Conservation (phyloP, 2,113 vertebrate genomes). For the Bubo scandiacus region DNA sequence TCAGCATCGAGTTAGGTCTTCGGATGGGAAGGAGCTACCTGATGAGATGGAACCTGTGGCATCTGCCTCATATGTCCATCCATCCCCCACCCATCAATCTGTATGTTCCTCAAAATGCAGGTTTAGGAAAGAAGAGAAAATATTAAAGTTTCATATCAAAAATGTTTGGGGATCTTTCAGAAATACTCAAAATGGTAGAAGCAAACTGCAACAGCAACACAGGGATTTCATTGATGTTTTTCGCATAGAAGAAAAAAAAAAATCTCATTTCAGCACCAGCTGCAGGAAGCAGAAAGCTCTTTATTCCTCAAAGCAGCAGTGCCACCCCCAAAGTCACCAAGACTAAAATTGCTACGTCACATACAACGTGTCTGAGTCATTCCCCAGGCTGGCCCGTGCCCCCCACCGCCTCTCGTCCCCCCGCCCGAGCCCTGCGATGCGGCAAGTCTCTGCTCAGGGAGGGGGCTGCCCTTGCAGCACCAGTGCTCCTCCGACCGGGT, state of each 20-base stretch:
- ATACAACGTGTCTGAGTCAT: not conserved
- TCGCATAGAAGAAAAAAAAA: not conserved
- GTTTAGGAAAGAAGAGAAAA: not conserved
- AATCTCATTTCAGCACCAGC: not conserved
- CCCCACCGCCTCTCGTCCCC: accelerated
- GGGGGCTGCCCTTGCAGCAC: not conserved
- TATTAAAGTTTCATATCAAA: not conserved
- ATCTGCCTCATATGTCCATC: not conserved
- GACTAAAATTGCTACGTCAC: not conserved
- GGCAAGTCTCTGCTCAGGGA: not conserved
- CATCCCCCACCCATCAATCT: not conserved
- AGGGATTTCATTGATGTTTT: slow-evolving; percentile 2
- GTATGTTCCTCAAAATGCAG: not conserved
- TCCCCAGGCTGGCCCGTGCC: not conserved
- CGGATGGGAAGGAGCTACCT: not conserved
- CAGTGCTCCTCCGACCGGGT: accelerated
- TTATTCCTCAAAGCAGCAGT: not conserved
- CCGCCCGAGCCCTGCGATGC: accelerated
- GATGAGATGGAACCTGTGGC: not conserved
- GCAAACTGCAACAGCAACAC: not conserved
- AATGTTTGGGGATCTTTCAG: not conserved
- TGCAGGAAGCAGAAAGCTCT: slow-evolving; percentile 2
- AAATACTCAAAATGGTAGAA: not conserved
- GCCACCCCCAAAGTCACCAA: not conserved
- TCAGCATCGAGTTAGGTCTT: not conserved